Conservation (phyloP, 2,888 invertebrate genomes). For the Pherbina coryleti region DNA sequence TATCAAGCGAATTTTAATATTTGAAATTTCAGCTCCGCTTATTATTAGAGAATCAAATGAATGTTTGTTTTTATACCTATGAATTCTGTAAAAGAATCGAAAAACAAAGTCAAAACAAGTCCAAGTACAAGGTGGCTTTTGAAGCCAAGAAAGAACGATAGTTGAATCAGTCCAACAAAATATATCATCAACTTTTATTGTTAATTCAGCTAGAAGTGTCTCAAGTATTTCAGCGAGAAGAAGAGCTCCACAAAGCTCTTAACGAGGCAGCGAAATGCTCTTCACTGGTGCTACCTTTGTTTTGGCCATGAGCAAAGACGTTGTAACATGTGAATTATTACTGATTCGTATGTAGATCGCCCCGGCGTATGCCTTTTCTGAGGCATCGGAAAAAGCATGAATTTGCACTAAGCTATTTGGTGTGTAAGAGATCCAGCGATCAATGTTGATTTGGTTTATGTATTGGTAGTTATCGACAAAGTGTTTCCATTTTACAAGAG, state of each 20-base stretch:
- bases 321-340: neutral
- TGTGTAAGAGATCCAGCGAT: constrained; percentile 29
- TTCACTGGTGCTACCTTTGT: constrained; percentile 29
- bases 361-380: constrained; percentile 38
- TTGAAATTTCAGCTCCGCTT: too few relatives aligned
- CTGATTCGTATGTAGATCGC: neutral
- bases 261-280: constrained; percentile 16
- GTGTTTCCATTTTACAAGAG: constrained; percentile 16
- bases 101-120: constrained; percentile 11
- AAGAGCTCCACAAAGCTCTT: constrained; percentile 28
- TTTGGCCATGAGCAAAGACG: constrained; percentile 28
- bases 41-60: too few relatives aligned
- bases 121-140: constrained; percentile 25
- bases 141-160: constrained; percentile 31
- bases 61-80: too few relatives aligned
- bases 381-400: constrained; percentile 40
- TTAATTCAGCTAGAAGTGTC: neutral
- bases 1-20: neutral
- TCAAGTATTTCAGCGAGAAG: constrained; percentile 3
- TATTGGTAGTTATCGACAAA: constrained; percentile 1
- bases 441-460: constrained; percentile 31
- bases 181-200: neutral
- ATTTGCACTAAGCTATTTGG: constrained; percentile 16
- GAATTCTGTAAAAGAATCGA: neutral
- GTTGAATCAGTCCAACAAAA: constrained; percentile 25